Conservation (phyloP, 2,797 vertebrate genomes). For the Carcharodon carcharias region DNA sequence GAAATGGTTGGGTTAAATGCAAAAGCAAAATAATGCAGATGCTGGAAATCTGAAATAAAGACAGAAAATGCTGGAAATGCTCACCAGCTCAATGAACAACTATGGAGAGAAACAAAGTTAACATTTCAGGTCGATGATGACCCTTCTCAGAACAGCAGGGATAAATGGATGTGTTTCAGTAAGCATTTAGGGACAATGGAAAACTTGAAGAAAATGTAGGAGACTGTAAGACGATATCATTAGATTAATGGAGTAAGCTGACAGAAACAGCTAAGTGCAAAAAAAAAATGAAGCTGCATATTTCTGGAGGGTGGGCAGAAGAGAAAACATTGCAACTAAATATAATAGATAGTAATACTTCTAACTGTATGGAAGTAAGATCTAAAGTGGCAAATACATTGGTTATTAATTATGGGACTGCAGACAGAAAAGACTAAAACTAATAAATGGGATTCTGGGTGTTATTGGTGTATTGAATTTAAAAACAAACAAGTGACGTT, state of each 20-base stretch:
- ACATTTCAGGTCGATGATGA: too few relatives aligned
- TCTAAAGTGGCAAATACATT: not conserved
- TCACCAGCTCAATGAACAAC: too few relatives aligned
- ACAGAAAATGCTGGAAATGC: too few relatives aligned
- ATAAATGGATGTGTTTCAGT: not conserved
- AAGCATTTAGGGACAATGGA: not conserved
- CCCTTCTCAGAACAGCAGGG: too few relatives aligned
- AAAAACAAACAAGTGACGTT: not conserved
- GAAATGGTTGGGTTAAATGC: too few relatives aligned
- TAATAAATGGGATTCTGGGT: not conserved
- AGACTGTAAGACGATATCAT: not conserved
- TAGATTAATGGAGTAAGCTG: not conserved
- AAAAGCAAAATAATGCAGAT: too few relatives aligned
- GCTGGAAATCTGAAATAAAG: too few relatives aligned
- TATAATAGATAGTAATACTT: not conserved
- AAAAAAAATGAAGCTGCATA: not conserved
- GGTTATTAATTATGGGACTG: not conserved
- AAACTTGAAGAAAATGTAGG: not conserved
- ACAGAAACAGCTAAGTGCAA: not conserved
- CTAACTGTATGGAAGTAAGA: not conserved
- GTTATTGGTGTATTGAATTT: not conserved
- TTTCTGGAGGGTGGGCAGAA: too few relatives aligned
- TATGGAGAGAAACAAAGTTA: too few relatives aligned
- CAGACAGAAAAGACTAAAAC: not conserved
- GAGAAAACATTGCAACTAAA: not conserved